Percentiles rank a stretch among this genome's conserved stretches.
Conservation (phyloP, 2,888 invertebrate genomes). For the Stratiomys singularior region DNA sequence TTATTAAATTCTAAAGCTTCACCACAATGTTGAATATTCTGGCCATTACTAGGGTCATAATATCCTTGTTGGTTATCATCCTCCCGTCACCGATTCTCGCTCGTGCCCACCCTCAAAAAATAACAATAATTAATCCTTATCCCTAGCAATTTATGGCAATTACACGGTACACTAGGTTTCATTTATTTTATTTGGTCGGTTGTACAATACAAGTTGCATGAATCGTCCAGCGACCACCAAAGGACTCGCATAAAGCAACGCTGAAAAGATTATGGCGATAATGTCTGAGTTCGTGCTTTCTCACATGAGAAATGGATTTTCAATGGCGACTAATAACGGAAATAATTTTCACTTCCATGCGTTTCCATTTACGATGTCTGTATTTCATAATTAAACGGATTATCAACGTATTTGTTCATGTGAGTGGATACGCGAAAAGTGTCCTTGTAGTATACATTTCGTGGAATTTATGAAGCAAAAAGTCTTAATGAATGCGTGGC, state of each 20-base stretch:
- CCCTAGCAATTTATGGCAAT: constrained; percentile 20
- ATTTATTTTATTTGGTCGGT: constrained; percentile 3
- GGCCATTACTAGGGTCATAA: background rate
- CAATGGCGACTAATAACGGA: background rate
- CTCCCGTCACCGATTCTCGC: background rate
- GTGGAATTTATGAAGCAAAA: too few relatives aligned
- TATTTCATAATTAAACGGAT: constrained; percentile 13
- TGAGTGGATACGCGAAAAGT: too few relatives aligned
- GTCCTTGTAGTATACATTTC: too few relatives aligned
- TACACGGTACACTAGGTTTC: constrained; percentile 21
- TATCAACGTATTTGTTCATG: background rate
- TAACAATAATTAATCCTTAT: constrained; percentile 31
- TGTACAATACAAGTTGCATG: too few relatives aligned
- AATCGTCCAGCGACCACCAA: background rate
- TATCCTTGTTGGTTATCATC: background rate
- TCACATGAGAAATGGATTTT: constrained; percentile 1
- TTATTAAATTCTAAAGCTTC: constrained; percentile 39
- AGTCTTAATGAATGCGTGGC: too few relatives aligned
- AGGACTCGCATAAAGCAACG: background rate
- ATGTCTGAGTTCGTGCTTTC: background rate
- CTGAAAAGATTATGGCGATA: constrained; percentile 12
- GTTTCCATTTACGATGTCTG: background rate
- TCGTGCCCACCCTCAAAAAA: background rate
- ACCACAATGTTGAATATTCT: constrained; percentile 1
- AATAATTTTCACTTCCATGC: background rate